Base-by-base conservation (phyloP, 1,140 invertebrate genomes). In the Drosophila ohnishii region DNA sequence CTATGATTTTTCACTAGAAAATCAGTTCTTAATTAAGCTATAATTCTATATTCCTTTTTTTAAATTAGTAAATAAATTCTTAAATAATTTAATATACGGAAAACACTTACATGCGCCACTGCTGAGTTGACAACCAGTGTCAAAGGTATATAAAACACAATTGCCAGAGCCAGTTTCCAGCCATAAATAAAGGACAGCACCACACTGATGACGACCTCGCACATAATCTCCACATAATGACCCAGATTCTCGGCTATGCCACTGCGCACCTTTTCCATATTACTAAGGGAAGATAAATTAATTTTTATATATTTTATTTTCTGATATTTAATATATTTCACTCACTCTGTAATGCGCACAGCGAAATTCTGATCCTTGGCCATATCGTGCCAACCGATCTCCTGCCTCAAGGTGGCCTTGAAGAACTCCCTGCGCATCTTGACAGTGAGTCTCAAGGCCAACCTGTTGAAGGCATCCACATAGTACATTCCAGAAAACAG, bases 321-420 rank as follows among this genome's bases (percentile, higher is more conserved):
- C 0, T 22, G 1, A 22, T 10, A 53, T 14, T 53, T 22, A 1
- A 14, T 6, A 6, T 35, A 22, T 9, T n/a, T 10, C 3, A 61
- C 61, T 25, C 2, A 98, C 97, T 98, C 97, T 22, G 97, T 95
- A 35, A 98, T 94, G 80, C 96, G 93, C 25, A 96, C 95, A 19
- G 97, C 97, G 87, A 98, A 96, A 92, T 98, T 97, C 78, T 97
- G 96, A 45, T 96, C 95, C 56, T 96, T 95, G 75, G 88, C 71
- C 6, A 95, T 95, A 90, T 98, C 97, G 92, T 97, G 98, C 96
- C 97, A 98, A 3, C 95, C 94, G 79, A 98, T 96, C 84, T 98
- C 97, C 90, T 98, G 97, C 50, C 96, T 94, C 9, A 98, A 91
- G 0, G 97, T 94, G 5, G 96, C 94, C 55, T 94, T 93, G 13